phyloP scores from a whole-genome alignment of 2,888 invertebrate genomes.

The Siphlonurus alternatus region DNA sequence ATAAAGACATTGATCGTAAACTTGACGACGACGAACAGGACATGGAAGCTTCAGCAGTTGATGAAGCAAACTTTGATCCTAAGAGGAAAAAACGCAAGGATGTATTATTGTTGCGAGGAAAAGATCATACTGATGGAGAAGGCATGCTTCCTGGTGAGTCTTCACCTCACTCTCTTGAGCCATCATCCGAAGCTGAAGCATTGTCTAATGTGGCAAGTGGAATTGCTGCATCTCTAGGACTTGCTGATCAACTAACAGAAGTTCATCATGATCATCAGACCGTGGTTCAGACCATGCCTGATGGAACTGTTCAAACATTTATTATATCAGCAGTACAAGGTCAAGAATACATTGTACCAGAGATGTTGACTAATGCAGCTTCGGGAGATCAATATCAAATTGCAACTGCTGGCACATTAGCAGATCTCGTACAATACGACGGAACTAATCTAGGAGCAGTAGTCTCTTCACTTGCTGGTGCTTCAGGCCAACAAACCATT shows the following conservation, averaged over 20 bases:
- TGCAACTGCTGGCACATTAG: constrained; percentile 14
- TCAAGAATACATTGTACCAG: constrained; percentile 21
- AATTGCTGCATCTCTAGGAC: constrained; percentile 36
- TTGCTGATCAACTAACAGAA: constrained; percentile 25
- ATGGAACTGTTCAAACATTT: constrained; percentile 15
- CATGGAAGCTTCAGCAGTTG: constrained; percentile 19
- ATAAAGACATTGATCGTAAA: constrained; percentile 41
- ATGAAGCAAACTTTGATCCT: neutral
- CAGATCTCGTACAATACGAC: constrained; percentile 26
- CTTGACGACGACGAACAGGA: constrained; percentile 27
- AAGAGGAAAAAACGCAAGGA: neutral
- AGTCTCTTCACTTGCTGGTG: constrained; percentile 8
- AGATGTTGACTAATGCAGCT: constrained; percentile 14
- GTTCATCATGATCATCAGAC: constrained; percentile 15
- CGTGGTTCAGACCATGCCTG: constrained; percentile 16
- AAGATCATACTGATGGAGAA: neutral
- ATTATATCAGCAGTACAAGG: constrained; percentile 18
- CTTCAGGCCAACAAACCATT: constrained; percentile 9
- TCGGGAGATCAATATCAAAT: constrained; percentile 7
- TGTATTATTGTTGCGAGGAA: neutral
- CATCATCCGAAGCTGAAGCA: constrained; percentile 36
- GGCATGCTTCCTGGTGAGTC: neutral
- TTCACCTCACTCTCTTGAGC: constrained; percentile 23
- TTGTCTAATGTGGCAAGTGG: constrained; percentile 37
- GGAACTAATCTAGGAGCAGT: constrained; percentile 4